Conservation (phyloP, 2,797 vertebrate genomes). For the Enteromius mattozi region DNA sequence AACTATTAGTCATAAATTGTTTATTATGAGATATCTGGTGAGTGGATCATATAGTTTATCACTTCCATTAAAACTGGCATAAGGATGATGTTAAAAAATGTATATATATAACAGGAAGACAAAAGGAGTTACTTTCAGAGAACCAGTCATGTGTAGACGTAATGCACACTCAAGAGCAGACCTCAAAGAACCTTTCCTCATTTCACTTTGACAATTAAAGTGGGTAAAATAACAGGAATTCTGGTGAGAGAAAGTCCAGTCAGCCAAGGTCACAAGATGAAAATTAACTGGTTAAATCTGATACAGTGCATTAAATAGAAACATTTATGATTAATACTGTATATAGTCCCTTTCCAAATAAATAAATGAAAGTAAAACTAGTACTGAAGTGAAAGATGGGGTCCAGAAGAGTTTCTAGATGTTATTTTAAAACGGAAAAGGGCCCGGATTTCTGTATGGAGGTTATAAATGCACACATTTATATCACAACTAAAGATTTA, state of each 20-base stretch:
- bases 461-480: neutral
- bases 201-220: neutral
- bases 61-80: neutral
- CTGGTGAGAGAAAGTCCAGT: neutral
- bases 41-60: neutral
- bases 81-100: neutral
- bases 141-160: neutral
- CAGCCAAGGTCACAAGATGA: neutral
- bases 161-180: slow-evolving; percentile 3
- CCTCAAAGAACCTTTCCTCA: neutral
- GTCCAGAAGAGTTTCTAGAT: neutral
- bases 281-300: neutral
- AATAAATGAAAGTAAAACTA: neutral
- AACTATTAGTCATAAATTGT: neutral
- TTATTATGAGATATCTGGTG: neutral
- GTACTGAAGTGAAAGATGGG: neutral
- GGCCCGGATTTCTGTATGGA: neutral
- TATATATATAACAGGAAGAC: neutral
- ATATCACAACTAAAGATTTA: neutral
- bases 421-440: neutral
- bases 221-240: neutral
- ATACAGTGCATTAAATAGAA: neutral
- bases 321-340: neutral
- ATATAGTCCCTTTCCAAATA: neutral
- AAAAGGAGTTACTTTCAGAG: neutral